These are phyloP conservation scores for Diorhabda sublineata DNA, from an alignment of 1,140 invertebrate genomes.

Conservation along the genomic window DNA sequence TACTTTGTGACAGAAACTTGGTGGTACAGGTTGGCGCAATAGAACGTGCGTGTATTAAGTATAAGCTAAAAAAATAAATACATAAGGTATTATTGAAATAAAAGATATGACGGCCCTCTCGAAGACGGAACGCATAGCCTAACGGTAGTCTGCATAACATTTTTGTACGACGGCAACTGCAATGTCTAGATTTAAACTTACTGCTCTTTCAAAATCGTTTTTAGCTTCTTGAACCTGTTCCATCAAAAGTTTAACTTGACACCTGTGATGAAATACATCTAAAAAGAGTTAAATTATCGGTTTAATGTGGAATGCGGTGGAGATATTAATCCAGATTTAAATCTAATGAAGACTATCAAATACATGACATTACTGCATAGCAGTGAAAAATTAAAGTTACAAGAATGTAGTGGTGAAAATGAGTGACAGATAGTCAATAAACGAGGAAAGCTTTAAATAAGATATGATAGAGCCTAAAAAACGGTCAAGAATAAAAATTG, in stretches of 20 bases:
- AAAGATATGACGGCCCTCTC: too few relatives aligned
- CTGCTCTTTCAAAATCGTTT: conserved; percentile 77
- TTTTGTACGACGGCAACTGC: conserved; percentile 84
- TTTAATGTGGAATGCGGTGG: not conserved
- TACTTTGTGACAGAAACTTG: too few relatives aligned
- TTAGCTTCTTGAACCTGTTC: conserved; percentile 76
- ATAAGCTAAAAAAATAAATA: too few relatives aligned
- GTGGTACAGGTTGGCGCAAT: too few relatives aligned
- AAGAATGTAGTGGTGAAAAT: not conserved
- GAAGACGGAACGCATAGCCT: conserved; percentile 46
- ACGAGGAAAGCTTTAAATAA: too few relatives aligned
- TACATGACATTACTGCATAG: not conserved
- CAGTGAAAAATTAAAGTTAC: not conserved
- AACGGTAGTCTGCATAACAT: conserved; percentile 77
- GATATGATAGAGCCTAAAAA: too few relatives aligned
- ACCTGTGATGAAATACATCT: conserved; percentile 54
- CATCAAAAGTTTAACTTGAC: conserved; percentile 76
- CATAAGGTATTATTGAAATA: too few relatives aligned
- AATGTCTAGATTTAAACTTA: conserved; percentile 75
- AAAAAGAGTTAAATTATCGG: conserved; percentile 11
- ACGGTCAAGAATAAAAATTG: too few relatives aligned
- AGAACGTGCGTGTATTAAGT: too few relatives aligned
- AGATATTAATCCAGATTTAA: not conserved
- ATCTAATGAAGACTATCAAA: not conserved
- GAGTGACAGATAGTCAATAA: too few relatives aligned